These are phyloP conservation scores for Rotaria sp. DNA, from an alignment of 2,888 invertebrate genomes.

Conservation along the genomic window DNA sequence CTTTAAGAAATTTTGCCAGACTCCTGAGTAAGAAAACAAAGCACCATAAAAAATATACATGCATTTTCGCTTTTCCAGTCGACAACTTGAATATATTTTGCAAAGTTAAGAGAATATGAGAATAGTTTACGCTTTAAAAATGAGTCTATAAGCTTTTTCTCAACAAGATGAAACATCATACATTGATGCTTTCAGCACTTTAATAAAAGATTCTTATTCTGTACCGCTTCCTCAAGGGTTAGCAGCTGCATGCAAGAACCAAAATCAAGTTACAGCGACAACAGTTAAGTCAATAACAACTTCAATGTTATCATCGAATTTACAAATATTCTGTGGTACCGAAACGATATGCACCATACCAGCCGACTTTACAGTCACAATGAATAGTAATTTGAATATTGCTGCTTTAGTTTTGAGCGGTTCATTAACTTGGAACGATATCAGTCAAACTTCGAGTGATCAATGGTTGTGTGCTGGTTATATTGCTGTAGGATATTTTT, in stretches of 20 bases:
- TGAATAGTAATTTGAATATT: neutral
- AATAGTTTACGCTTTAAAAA: no score
- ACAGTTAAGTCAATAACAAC: neutral
- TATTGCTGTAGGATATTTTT: neutral
- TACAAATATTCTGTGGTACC: neutral
- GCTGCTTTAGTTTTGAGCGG: neutral
- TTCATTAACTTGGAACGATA: neutral
- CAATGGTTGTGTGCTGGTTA: slow-evolving; percentile 10
- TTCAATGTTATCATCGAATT: neutral
- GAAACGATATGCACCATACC: neutral
- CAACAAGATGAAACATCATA: neutral
- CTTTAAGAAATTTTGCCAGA: no score
- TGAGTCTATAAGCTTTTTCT: neutral
- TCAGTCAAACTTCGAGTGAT: neutral
- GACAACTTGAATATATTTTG: no score
- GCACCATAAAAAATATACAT: no score
- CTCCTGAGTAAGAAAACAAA: no score
- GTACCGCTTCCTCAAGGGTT: neutral
- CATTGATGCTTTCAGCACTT: neutral
- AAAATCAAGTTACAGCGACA: neutral
- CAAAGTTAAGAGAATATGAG: no score
- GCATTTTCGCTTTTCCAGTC: no score
- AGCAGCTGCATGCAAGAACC: neutral
- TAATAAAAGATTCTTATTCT: neutral
- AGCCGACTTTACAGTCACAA: neutral